These are phyloP conservation scores for Sitobion miscanthi DNA, from an alignment of 1,140 invertebrate species.

Conservation along the genomic window DNA sequence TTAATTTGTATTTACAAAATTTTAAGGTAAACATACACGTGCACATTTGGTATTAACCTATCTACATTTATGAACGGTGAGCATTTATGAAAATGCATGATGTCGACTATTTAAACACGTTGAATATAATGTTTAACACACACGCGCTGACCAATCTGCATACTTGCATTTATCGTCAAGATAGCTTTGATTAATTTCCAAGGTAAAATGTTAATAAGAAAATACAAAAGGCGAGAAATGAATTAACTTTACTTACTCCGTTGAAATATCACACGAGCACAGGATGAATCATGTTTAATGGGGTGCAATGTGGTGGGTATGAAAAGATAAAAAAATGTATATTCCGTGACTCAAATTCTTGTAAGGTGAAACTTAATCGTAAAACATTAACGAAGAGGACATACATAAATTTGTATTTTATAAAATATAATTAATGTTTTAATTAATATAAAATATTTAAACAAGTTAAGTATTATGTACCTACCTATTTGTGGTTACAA, in stretches of 20 bases:
- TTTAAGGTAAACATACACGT: too few species aligned
- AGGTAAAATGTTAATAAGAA: slow-evolving; percentile 34
- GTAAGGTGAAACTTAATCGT: not conserved
- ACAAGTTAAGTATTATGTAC: not conserved
- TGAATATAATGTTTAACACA: not conserved
- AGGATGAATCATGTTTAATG: slow-evolving; percentile 8
- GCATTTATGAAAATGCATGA: not conserved
- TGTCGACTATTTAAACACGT: not conserved
- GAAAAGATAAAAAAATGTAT: slow-evolving; percentile 19
- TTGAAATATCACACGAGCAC: not conserved
- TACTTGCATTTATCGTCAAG: slow-evolving; percentile 1
- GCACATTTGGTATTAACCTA: too few species aligned
- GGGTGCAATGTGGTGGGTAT: not conserved
- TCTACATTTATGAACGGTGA: not conserved
- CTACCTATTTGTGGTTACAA: not conserved
- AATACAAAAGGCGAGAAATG: not conserved
- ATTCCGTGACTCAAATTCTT: not conserved
- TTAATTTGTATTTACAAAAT: too few species aligned
- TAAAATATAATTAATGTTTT: not conserved
- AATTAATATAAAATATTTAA: not conserved
- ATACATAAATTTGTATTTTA: not conserved
- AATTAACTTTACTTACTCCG: not conserved
- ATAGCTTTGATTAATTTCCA: slow-evolving; percentile 14
- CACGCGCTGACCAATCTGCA: not conserved
- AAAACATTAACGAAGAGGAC: not conserved